Evolutionary conservation across 2,888 invertebrate species (phyloP).

Genomic region (Halictus quadricinctus): DNA sequence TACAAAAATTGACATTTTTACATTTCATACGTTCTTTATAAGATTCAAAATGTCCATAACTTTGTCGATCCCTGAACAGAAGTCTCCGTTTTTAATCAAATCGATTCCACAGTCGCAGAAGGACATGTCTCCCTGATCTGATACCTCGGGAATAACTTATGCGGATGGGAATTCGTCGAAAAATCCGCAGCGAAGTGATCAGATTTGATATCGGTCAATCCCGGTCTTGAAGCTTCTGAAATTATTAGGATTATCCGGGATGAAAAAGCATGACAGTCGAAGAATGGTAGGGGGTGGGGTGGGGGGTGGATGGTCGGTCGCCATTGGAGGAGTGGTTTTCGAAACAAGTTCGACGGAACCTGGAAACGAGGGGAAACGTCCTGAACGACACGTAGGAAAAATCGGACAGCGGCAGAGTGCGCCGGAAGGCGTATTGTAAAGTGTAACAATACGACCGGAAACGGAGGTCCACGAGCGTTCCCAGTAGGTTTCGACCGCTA

Average conservation of each 20-base stretch:
- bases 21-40: too few relatives aligned
- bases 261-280: background rate
- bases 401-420: slow-evolving; percentile 17
- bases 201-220: background rate
- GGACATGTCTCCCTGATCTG: background rate
- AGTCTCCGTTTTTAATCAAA: background rate
- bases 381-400: slow-evolving; percentile 23
- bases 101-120: background rate
- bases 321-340: background rate
- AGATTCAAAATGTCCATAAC: background rate
- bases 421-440: slow-evolving; percentile 56
- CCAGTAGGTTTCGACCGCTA: slow-evolving; percentile 60
- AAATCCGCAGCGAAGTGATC: background rate
- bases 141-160: background rate
- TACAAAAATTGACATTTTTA: too few relatives aligned
- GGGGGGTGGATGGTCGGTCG: background rate
- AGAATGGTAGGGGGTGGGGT: too few relatives aligned
- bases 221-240: background rate
- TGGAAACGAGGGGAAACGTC: slow-evolving; percentile 12
- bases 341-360: slow-evolving; percentile 27
- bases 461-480: slow-evolving; percentile 55
- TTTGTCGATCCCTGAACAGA: background rate
- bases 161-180: background rate
- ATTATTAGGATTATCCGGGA: background rate
- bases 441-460: slow-evolving; percentile 61